phyloP scores from a whole-genome alignment of 2,888 invertebrate species.

The Hofmannophila pseudospretella region DNA sequence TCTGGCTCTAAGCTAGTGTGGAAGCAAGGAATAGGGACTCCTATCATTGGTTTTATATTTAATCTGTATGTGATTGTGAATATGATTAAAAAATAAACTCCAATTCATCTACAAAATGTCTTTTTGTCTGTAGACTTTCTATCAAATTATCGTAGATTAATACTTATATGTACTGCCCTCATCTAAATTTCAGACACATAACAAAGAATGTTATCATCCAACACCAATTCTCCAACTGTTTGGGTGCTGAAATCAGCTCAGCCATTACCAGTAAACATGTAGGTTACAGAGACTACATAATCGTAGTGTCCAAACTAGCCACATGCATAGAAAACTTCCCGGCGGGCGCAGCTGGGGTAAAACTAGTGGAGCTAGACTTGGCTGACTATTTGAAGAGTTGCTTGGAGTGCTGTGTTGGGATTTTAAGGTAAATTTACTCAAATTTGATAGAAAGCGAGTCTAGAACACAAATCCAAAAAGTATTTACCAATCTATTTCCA shows the following conservation, averaged over 20 bases:
- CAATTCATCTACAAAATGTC: too few relatives aligned
- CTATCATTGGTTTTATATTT: too few relatives aligned
- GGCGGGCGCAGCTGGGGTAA: conserved; percentile 39
- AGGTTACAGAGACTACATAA: conserved; percentile 26
- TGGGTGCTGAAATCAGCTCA: conserved; percentile 30
- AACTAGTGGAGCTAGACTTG: conserved; percentile 28
- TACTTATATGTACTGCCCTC: too few relatives aligned
- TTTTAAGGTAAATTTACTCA: conserved; percentile 47
- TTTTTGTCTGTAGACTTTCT: too few relatives aligned
- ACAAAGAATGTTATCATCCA: conserved; percentile 39
- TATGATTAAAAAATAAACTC: too few relatives aligned
- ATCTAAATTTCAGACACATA: conserved; percentile 39
- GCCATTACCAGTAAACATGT: conserved; percentile 12
- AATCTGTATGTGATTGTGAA: too few relatives aligned
- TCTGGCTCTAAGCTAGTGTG: too few relatives aligned
- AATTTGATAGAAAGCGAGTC: too few relatives aligned
- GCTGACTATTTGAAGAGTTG: conserved; percentile 33
- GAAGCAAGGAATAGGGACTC: too few relatives aligned
- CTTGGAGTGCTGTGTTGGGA: conserved; percentile 31
- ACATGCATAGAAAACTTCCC: conserved; percentile 57
- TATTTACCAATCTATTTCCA: too few relatives aligned
- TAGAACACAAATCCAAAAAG: too few relatives aligned
- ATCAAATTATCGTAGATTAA: too few relatives aligned
- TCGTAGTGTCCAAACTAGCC: conserved; percentile 36
- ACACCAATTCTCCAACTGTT: conserved; percentile 30